phyloP scores from a whole-genome alignment of 2,797 vertebrate genomes.

The Esox masquinongy region DNA sequence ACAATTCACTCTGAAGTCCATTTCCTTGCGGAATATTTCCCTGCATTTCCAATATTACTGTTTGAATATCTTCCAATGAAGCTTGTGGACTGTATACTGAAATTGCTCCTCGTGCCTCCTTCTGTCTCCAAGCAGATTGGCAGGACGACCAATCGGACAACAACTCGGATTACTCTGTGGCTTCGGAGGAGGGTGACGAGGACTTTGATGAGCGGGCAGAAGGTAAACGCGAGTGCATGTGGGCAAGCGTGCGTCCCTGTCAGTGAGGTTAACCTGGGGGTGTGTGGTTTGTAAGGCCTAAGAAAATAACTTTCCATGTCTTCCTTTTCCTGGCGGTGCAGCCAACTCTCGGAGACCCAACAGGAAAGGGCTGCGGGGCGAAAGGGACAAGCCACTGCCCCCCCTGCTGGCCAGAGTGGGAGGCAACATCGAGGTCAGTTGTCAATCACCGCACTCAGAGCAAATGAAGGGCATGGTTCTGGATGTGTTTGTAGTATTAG shows the following conservation, averaged over 20 bases:
- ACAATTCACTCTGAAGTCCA: background rate
- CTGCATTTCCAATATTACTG: background rate
- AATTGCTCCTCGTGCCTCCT: background rate
- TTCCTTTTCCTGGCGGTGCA: slow-evolving; percentile 44
- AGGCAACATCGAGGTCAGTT: slow-evolving; percentile 92
- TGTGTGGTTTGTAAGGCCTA: background rate
- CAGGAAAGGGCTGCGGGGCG: slow-evolving; percentile 94
- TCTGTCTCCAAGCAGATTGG: slow-evolving; percentile 82
- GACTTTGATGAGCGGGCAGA: slow-evolving; percentile 97
- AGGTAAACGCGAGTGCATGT: slow-evolving; percentile 70
- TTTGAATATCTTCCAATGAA: background rate
- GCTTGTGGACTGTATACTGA: background rate
- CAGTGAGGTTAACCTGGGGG: background rate
- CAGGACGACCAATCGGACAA: slow-evolving; percentile 99
- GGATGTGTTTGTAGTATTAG: background rate
- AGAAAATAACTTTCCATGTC: background rate
- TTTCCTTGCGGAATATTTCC: background rate
- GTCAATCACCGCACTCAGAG: background rate
- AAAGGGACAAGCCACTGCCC: slow-evolving; percentile 96
- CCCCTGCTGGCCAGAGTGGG: slow-evolving; percentile 97
- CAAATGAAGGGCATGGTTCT: background rate
- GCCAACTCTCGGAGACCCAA: slow-evolving; percentile 92
- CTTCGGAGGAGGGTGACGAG: slow-evolving; percentile 97
- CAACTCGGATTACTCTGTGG: slow-evolving; percentile 98
- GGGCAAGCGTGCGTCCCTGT: background rate